Conservation (phyloP, 1,140 invertebrate species). For the Drosophila obscura region DNA sequence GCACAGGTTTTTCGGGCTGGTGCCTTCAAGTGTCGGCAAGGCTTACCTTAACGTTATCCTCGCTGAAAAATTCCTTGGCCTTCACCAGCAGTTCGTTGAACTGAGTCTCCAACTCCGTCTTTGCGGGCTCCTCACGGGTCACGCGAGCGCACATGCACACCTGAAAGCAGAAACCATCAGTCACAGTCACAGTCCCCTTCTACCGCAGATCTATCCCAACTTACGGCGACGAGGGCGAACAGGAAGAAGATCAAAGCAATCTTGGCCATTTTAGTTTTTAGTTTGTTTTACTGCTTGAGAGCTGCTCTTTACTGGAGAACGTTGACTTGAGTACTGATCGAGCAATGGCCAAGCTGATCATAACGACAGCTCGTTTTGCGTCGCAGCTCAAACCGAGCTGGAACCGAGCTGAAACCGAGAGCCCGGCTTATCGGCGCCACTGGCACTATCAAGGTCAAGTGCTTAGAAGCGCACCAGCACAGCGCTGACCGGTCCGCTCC, state of each 20-base stretch:
- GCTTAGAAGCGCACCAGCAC: constrained; percentile 1
- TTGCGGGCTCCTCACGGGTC: constrained; percentile 26
- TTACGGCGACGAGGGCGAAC: constrained; percentile 59
- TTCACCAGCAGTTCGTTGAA: neutral
- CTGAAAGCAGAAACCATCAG: constrained; percentile 13
- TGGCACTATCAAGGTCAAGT: constrained; percentile 19
- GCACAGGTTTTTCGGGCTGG: no score
- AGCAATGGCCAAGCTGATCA: neutral
- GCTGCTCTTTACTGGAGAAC: constrained; percentile 40
- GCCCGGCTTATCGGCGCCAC: constrained; percentile 13
- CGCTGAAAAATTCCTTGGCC: neutral
- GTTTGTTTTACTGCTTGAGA: constrained; percentile 17
- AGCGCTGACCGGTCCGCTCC: neutral
- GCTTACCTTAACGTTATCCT: neutral
- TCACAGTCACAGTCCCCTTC: neutral
- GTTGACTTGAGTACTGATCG: constrained; percentile 45
- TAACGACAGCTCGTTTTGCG: constrained; percentile 52
- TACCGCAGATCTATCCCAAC: neutral
- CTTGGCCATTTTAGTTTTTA: constrained; percentile 54
- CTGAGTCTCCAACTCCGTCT: rapidly evolving
- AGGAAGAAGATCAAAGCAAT: constrained; percentile 61
- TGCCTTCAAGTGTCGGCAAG: rapidly evolving
- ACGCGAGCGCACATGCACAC: constrained; percentile 44
- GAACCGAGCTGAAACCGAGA: constrained; percentile 10
- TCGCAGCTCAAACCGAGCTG: constrained; percentile 16